A percentile compares a stretch with the other conserved stretches of the same genome.
Evolutionary conservation across 2,888 invertebrate species (phyloP).

Genomic region (Lycocerus yunnanus): DNA sequence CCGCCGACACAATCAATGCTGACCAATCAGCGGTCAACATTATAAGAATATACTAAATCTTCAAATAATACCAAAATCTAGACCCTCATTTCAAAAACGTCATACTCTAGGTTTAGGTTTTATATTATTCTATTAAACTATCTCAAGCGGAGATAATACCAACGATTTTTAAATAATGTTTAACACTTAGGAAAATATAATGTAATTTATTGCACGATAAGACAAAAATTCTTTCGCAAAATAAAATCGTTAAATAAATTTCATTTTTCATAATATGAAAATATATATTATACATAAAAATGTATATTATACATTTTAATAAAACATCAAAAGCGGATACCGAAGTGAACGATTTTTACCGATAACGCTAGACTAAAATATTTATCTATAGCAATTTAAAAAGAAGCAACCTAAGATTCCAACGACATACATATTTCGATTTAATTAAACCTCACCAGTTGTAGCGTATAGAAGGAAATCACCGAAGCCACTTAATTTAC

Average conservation of each 20-base stretch:
- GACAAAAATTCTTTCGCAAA: too few relatives aligned
- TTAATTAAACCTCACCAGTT: too few relatives aligned
- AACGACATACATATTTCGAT: too few relatives aligned
- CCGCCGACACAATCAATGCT: conserved; percentile 56
- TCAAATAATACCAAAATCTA: conserved; percentile 29
- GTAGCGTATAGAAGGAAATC: too few relatives aligned
- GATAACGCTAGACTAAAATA: too few relatives aligned
- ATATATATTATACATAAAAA: too few relatives aligned
- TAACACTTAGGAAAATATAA: not conserved
- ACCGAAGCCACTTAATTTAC: too few relatives aligned
- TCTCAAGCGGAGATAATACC: not conserved
- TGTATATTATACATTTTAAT: too few relatives aligned
- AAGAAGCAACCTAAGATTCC: too few relatives aligned
- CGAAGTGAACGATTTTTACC: not conserved
- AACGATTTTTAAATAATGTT: not conserved
- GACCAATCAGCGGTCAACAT: conserved; percentile 56
- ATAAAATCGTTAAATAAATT: not conserved
- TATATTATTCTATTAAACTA: not conserved
- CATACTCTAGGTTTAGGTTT: conserved; percentile 4
- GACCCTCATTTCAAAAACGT: conserved; percentile 21
- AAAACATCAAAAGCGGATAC: not conserved
- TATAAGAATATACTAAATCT: conserved; percentile 41
- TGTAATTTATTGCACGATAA: too few relatives aligned
- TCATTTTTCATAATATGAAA: too few relatives aligned
- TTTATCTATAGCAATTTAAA: too few relatives aligned